Percentiles rank a stretch among this genome's conserved stretches.
These are phyloP conservation scores for Mobula birostris DNA, from an alignment of 2,113 vertebrate genomes.

Conservation along the genomic window DNA sequence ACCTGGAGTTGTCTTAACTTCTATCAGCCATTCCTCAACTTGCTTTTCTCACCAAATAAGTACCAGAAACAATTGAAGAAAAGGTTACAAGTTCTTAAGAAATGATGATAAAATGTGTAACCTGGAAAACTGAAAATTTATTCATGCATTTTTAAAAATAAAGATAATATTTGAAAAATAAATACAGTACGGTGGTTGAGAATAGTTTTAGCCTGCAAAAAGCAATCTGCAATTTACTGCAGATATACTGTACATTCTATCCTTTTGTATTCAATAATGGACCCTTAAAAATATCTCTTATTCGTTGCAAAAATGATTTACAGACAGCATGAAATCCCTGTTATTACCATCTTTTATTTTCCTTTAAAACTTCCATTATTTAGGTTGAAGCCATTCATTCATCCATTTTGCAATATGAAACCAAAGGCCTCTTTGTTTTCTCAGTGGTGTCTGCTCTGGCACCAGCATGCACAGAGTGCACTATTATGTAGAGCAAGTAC, in stretches of 20 bases:
- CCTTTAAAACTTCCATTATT: background rate
- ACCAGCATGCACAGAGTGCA: background rate
- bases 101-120: background rate
- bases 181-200: background rate
- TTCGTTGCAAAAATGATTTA: background rate
- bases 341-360: background rate
- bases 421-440: background rate
- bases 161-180: background rate
- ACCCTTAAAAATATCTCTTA: background rate
- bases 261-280: background rate
- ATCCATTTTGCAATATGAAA: background rate
- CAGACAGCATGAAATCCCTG: background rate
- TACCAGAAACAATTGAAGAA: too few relatives aligned
- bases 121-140: background rate
- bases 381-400: background rate
- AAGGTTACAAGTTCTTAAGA: background rate
- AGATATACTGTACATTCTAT: background rate
- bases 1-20: slow-evolving; percentile 38
- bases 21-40: slow-evolving; percentile 36
- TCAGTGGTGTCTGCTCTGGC: background rate
- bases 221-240: background rate
- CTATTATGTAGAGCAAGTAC: too few relatives aligned
- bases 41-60: background rate
- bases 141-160: background rate
- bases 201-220: background rate